A percentile compares a stretch with the other conserved stretches of the same genome.
phyloP scores from a whole-genome alignment of 2,113 vertebrate genomes.

The Crotalus helleri region DNA sequence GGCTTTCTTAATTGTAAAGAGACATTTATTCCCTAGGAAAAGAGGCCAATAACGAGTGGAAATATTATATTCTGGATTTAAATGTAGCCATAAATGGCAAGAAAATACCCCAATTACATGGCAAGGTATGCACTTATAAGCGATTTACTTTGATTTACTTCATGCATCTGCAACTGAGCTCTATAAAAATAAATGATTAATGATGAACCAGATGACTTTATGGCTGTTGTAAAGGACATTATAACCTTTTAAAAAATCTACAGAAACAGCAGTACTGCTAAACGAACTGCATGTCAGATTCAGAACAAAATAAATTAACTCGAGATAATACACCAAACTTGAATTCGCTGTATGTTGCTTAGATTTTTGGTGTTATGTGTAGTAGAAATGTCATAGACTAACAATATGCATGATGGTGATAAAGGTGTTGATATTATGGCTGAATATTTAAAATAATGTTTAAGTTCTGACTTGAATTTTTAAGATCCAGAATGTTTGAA shows the following conservation, averaged over 20 bases:
- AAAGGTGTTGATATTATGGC: background rate
- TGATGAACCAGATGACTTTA: constrained; percentile 1
- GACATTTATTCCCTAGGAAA: background rate
- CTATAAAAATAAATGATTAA: constrained; percentile 23
- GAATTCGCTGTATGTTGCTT: background rate
- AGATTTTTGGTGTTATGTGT: background rate
- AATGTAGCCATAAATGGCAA: background rate
- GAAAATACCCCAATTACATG: background rate
- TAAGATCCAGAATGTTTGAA: background rate
- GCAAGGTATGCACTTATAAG: background rate
- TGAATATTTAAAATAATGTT: background rate
- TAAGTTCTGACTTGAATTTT: background rate
- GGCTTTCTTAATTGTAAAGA: constrained; percentile 6
- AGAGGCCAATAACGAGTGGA: background rate
- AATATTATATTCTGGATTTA: background rate
- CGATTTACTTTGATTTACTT: background rate
- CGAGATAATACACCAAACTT: background rate
- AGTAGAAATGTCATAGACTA: background rate
- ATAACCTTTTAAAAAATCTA: background rate
- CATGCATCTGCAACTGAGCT: background rate
- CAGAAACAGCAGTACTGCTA: background rate
- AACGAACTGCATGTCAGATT: background rate
- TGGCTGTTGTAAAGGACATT: background rate
- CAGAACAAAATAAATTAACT: constrained; percentile 1
- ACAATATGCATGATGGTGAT: background rate